Base-by-base conservation (phyloP, 2,888 invertebrate genomes). In the Drosophila incognita region DNA sequence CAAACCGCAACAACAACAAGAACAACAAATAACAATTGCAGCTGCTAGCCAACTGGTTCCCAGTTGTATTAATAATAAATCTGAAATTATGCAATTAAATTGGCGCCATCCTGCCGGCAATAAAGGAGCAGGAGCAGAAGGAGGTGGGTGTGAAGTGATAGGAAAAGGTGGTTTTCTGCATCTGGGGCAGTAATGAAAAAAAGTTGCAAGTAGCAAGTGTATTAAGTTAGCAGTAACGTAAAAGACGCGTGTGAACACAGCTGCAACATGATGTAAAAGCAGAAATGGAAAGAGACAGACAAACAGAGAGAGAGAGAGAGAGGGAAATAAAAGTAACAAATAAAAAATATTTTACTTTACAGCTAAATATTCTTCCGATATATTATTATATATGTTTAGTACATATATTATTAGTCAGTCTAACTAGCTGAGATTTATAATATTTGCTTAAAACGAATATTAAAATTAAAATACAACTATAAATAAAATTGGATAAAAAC, bases 21-120 rank as follows among this genome's bases (percentile, higher is more conserved):
- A 60, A 66, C 42, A 53, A 60, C 24, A 62, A 69, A 27, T 15
- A 21, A 31, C 31, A 42, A 64, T 57, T 53, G 66, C 61, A 62
- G 59, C 73, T 71, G 58, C 24, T 8, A 52, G 15, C 54, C 70
- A 74, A 66, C 69, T 54, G 70, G 38, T 31, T 60, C 65, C 62
- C 64, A 70, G 81, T 69, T 77, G 69, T 74, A 85, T 76, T 73
- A 76, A 76, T 79, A 75, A 85, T 85, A 87, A 81, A 87, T 83
- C 81, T 77, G 65, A 85, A 85, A 81, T 77, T 76, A 83, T 87
- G 71, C 85, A 83, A 81, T 85, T 83, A 68, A 83, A 81, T 69
- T 81, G 71, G 63, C 58, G 64, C 68, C 69, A 58, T 84, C 65
- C 76, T 73, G 48, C 69, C 66, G 68, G 70, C 74, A 54, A 78